Evolutionary conservation across 2,113 vertebrate genomes (phyloP).

Genomic region (Andinoacara biseriatus): DNA sequence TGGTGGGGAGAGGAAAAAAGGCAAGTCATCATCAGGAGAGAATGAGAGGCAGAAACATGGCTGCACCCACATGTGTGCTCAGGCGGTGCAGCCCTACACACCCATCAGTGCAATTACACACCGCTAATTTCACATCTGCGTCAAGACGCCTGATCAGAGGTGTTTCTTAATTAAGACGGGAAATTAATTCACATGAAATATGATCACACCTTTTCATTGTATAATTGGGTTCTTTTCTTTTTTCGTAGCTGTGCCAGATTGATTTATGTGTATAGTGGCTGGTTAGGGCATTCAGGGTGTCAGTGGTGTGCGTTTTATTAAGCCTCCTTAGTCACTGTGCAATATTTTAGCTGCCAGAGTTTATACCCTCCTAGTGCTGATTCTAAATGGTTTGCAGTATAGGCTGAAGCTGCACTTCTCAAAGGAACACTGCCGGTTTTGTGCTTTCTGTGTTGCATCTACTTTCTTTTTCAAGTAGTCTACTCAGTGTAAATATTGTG

Average conservation of each 20-base stretch:
- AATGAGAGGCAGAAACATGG: conserved; percentile 70
- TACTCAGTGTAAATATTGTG: conserved; percentile 46
- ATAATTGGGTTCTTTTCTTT: conserved; percentile 3
- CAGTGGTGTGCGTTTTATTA: conserved; percentile 38
- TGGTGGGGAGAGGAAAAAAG: conserved; percentile 61
- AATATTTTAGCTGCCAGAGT: conserved; percentile 29
- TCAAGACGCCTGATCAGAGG: conserved; percentile 12
- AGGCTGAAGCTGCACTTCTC: conserved; percentile 17
- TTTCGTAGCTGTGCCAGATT: neutral
- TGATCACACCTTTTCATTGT: neutral
- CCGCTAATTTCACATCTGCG: conserved; percentile 43
- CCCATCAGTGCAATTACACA: conserved; percentile 63
- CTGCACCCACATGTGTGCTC: conserved; percentile 64
- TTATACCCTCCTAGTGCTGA: conserved; percentile 54
- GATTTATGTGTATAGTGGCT: neutral
- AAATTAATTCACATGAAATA: conserved; percentile 34
- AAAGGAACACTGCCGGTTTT: conserved; percentile 31
- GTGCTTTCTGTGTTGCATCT: conserved; percentile 3
- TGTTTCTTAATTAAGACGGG: conserved; percentile 30
- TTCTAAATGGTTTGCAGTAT: conserved; percentile 40
- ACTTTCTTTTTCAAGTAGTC: conserved; percentile 26
- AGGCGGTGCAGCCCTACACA: conserved; percentile 43
- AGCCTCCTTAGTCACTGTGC: conserved; percentile 44
- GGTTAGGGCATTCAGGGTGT: conserved; percentile 6
- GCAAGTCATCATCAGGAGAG: conserved; percentile 74